Evolutionary conservation across 2,888 invertebrate species (phyloP).

Genomic region (Conops quadrifasciatus): DNA sequence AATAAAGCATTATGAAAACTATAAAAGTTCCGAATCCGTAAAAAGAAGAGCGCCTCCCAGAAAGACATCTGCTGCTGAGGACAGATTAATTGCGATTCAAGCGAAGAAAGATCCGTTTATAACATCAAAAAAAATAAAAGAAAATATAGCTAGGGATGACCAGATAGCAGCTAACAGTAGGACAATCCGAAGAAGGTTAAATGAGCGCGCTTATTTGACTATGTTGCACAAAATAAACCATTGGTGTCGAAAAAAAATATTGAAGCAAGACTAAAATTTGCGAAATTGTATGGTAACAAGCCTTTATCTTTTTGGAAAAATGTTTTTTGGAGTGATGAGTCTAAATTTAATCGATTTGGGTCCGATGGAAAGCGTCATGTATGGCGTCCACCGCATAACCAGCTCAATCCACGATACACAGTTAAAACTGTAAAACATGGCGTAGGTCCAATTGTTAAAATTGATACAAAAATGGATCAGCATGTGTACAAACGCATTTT

Average conservation of each 20-base stretch:
- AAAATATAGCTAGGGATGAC: too few species aligned
- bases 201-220: not conserved
- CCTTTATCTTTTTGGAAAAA: not conserved
- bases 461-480: slow-evolving; percentile 9
- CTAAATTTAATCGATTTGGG: not conserved
- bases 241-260: too few species aligned
- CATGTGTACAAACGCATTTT: slow-evolving; percentile 27
- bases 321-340: not conserved
- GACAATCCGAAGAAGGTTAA: too few species aligned
- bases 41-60: not conserved
- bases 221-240: not conserved
- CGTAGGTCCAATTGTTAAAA: slow-evolving; percentile 21
- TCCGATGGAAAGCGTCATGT: not conserved
- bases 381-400: not conserved
- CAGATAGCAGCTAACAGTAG: too few species aligned
- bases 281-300: too few species aligned
- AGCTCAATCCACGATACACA: too few species aligned
- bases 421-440: too few species aligned
- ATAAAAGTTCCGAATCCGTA: not conserved
- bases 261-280: too few species aligned
- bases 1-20: not conserved
- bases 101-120: not conserved
- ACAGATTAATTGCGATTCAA: not conserved
- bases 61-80: not conserved
- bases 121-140: not conserved